Base-by-base conservation (phyloP, 2,113 vertebrate genomes). In the Thunnus maccoyii region DNA sequence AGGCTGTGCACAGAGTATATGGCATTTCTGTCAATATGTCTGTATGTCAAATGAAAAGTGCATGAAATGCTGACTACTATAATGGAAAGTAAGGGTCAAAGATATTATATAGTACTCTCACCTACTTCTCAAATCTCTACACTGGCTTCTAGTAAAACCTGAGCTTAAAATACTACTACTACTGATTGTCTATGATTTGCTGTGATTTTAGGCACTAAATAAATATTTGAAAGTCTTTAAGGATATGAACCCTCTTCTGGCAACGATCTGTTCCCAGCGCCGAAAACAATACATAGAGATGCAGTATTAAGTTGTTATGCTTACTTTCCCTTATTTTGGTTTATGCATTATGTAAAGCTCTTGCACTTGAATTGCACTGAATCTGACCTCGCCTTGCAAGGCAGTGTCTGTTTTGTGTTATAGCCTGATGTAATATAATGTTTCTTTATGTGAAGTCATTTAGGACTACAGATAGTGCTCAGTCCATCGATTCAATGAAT, bases 31-130 rank as follows among this genome's bases (percentile, higher is more conserved):
- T 81, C 91, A 58, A 63, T 70, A 72, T 11, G 13, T 75, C 72
- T 85, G 70, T 25, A 60, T 50, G 62, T 83, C 64, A 51, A 70
- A 89, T 92, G 32, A 81, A 88, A 83, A 62, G 65, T 77, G 60
- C 57, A 88, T 54, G 72, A 65, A 48, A 36, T 44, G 57, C 64
- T 65, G 65, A 89, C 79, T 73, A 60, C 30, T 14, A 77, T 86
- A 84, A 89, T 88, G 83, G 82, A 57, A 61, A 66, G 41, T 69
- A 69, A 83, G 77, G 68, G 76, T 62, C 32, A 46, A 0, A 32
- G 62, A 48, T 51, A 61, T 16, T 54, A 18, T 20, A 46, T n/a
- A 14, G 11, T 20, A 41, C 16, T 52, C 11, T 58, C 58, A 54
- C 36, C 52, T 7, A 50, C 1, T 5, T 22, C 63, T 25, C 17